A percentile compares a stretch with the other conserved stretches of the same genome.
These are phyloP conservation scores for Rachycentron canadum DNA, from an alignment of 2,797 vertebrate species.

Conservation along the genomic window DNA sequence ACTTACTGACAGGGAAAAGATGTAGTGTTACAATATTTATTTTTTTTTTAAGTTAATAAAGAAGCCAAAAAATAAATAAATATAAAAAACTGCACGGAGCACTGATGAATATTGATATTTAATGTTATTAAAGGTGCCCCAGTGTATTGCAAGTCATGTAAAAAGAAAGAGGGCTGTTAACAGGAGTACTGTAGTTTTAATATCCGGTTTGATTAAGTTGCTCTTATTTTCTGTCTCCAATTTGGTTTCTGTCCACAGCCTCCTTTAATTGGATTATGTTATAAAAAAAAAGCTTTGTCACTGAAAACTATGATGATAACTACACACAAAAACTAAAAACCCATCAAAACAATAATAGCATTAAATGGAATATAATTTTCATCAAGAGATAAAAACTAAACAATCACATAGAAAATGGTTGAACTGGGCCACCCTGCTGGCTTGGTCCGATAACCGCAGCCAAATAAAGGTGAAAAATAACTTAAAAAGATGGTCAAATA, in stretches of 20 bases:
- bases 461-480: too few relatives aligned
- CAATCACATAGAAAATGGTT: background rate
- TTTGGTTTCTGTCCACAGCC: background rate
- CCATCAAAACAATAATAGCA: background rate
- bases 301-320: too few relatives aligned
- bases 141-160: background rate
- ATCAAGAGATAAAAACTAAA: background rate
- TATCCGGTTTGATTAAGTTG: background rate
- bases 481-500: too few relatives aligned
- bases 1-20: constrained; percentile 3
- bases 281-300: too few relatives aligned
- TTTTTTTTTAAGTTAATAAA: background rate
- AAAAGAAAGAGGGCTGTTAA: background rate
- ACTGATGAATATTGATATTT: constrained; percentile 10
- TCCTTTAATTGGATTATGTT: background rate
- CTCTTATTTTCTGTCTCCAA: background rate
- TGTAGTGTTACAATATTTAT: background rate
- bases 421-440: background rate
- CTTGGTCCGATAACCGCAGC: too few relatives aligned
- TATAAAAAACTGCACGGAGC: background rate
- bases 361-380: background rate
- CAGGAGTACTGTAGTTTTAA: background rate
- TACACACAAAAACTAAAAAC: background rate
- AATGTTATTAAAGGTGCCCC: constrained; percentile 7
- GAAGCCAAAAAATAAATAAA: background rate